A percentile compares a stretch with the other conserved stretches of the same genome.
phyloP scores from a whole-genome alignment of 1,140 invertebrate genomes.

The Danaus plexippus region DNA sequence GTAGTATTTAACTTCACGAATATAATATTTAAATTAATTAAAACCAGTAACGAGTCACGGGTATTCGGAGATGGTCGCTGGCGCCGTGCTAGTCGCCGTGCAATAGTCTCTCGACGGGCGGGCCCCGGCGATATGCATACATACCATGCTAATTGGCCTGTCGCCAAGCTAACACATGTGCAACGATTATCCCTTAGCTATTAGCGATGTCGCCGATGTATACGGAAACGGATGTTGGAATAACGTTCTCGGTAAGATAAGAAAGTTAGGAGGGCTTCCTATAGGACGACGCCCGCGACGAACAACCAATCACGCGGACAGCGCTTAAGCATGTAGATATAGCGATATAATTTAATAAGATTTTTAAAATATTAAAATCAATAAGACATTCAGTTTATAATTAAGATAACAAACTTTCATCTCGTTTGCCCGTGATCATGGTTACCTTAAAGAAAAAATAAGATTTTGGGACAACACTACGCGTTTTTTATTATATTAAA shows the following conservation, averaged over 20 bases:
- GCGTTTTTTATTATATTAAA: no score
- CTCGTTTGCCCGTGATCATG: no score
- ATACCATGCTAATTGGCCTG: conserved; percentile 64
- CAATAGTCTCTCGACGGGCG: conserved; percentile 29
- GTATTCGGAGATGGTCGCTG: conserved; percentile 18
- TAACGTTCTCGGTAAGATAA: conserved; percentile 56
- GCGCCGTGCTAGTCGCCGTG: conserved; percentile 8
- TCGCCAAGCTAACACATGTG: conserved; percentile 64
- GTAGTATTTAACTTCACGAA: no score
- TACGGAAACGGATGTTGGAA: conserved; percentile 70
- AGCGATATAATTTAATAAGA: no score
- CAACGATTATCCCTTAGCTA: conserved; percentile 67
- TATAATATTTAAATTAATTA: background rate
- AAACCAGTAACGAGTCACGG: conserved; percentile 25
- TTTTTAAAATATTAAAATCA: no score
- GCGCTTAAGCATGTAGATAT: no score
- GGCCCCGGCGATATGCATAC: conserved; percentile 40
- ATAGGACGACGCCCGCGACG: no score
- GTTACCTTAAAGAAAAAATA: no score
- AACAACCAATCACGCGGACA: no score
- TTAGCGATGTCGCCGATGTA: conserved; percentile 46
- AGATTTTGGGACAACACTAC: no score
- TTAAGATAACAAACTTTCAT: no score
- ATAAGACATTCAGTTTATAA: no score
- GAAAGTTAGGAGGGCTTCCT: background rate